Evolutionary conservation across 2,888 invertebrate genomes (phyloP).

Genomic region (Diarsia rubi): DNA sequence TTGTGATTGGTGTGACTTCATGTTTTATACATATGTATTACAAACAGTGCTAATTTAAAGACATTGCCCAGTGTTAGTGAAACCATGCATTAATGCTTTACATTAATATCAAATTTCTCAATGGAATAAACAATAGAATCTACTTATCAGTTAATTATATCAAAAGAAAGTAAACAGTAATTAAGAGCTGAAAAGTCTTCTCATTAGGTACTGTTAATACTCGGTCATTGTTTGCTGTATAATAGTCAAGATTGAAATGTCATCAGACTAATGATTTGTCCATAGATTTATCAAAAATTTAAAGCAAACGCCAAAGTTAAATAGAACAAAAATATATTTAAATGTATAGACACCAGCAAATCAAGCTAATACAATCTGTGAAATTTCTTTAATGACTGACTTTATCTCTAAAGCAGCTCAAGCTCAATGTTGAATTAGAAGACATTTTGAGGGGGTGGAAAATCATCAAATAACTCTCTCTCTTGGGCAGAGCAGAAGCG

Average conservation of each 20-base stretch:
- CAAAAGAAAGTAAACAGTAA: not conserved
- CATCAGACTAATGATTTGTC: not conserved
- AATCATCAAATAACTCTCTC: too few relatives aligned
- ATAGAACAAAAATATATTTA: not conserved
- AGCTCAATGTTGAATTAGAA: too few relatives aligned
- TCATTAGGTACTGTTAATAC: not conserved
- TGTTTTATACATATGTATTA: not conserved
- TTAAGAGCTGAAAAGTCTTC: not conserved
- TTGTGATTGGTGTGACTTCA: not conserved
- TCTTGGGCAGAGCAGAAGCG: too few relatives aligned
- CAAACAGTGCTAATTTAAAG: not conserved
- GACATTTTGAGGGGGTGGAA: too few relatives aligned
- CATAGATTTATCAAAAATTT: not conserved
- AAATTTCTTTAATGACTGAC: too few relatives aligned
- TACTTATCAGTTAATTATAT: not conserved
- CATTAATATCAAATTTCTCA: not conserved
- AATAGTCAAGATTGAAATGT: not conserved
- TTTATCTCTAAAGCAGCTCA: too few relatives aligned
- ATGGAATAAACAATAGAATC: constrained; percentile 2
- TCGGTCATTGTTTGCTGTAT: not conserved
- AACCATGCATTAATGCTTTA: not conserved
- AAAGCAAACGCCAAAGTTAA: too few relatives aligned
- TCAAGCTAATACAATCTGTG: too few relatives aligned
- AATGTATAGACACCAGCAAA: not conserved
- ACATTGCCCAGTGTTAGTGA: not conserved